Evolutionary conservation across 2,113 vertebrate species (phyloP).

Genomic region (Lagopus leucura): DNA sequence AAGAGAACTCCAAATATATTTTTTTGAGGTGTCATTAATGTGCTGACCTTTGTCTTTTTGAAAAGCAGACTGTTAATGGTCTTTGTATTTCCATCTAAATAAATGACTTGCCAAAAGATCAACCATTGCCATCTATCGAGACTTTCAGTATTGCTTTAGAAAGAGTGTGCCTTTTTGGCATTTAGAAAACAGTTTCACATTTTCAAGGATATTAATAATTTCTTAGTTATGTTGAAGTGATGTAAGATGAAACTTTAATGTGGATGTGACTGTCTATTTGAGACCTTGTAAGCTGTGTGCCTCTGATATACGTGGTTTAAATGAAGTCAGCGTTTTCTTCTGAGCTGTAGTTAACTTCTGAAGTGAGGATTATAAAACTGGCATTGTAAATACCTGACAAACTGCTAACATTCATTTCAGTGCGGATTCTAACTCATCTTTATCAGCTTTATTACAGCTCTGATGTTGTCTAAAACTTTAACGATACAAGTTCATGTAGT

Average conservation of each 20-base stretch:
- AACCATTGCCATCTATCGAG: not conserved
- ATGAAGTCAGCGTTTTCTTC: not conserved
- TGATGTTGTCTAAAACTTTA: not conserved
- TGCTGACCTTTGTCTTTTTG: not conserved
- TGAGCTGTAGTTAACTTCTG: not conserved
- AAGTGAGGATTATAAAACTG: not conserved
- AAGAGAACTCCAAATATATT: not conserved
- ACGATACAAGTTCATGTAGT: fast-evolving
- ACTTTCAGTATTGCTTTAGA: not conserved
- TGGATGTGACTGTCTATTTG: not conserved
- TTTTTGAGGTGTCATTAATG: not conserved
- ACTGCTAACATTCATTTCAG: not conserved
- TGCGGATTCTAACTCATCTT: not conserved
- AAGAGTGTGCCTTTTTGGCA: not conserved
- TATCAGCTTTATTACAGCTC: slow-evolving; percentile 15
- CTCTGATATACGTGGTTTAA: not conserved
- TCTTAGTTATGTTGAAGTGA: slow-evolving; percentile 23
- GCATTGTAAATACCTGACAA: not conserved
- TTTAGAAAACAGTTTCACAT: not conserved
- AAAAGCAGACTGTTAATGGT: not conserved
- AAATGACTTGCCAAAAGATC: not conserved
- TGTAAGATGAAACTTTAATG: slow-evolving; percentile 63
- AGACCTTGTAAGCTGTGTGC: not conserved
- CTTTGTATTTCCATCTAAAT: not conserved
- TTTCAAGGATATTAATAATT: slow-evolving; percentile 57